Conservation (phyloP, 1,140 invertebrate genomes). For the Lysiphlebus fabarum region DNA sequence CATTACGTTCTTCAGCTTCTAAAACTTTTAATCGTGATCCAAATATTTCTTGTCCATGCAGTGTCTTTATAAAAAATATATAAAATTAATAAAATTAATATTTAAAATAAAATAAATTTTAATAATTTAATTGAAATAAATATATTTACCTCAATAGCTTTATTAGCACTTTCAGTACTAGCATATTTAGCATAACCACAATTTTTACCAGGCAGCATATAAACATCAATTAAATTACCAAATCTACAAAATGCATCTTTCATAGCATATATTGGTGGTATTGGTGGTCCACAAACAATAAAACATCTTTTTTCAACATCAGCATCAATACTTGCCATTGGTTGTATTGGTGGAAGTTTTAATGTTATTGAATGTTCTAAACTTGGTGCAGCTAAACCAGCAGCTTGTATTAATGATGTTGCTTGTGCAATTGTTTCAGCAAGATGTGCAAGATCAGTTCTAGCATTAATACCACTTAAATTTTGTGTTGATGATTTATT, state of each 20-base stretch:
- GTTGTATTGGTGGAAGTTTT: slow-evolving; percentile 69
- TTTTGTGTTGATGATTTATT: slow-evolving; percentile 40
- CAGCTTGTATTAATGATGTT: slow-evolving; percentile 66
- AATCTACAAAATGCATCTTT: slow-evolving; percentile 88
- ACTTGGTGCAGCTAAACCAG: slow-evolving; percentile 59
- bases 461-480: slow-evolving; percentile 33
- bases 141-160: slow-evolving; percentile 66
- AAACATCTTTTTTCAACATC: slow-evolving; percentile 68
- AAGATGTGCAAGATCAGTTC: slow-evolving; percentile 60
- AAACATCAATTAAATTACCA: slow-evolving; percentile 90
- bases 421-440: slow-evolving; percentile 71
- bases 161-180: slow-evolving; percentile 70
- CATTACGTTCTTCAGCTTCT: slow-evolving; percentile 77
- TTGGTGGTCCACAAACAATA: slow-evolving; percentile 76
- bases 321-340: slow-evolving; percentile 70
- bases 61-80: slow-evolving; percentile 45
- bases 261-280: slow-evolving; percentile 76
- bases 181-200: slow-evolving; percentile 92
- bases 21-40: slow-evolving; percentile 83
- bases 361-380: slow-evolving; percentile 57
- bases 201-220: slow-evolving; percentile 81
- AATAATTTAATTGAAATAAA: neutral
- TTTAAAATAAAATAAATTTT: neutral
- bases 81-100: neutral
- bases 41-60: slow-evolving; percentile 81